Percentiles rank a stretch among this genome's conserved stretches.
These are phyloP conservation scores for Drosophila nebulosa DNA, from an alignment of 1,140 invertebrate species.

Conservation along the genomic window DNA sequence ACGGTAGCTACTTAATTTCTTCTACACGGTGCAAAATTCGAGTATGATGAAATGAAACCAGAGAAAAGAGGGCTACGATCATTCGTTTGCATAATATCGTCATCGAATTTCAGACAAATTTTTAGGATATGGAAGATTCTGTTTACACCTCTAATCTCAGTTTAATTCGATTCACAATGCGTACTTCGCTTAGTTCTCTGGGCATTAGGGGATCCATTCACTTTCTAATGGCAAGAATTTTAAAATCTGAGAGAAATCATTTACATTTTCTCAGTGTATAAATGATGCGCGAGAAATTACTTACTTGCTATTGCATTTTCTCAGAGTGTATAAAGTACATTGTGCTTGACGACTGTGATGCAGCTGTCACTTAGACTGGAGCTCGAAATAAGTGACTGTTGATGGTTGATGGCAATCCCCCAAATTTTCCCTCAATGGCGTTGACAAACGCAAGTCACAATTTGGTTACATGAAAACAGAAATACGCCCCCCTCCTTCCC, in stretches of 20 bases:
- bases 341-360: constrained; percentile 27
- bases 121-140: too few species aligned
- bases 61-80: too few species aligned
- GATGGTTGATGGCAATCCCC: constrained; percentile 53
- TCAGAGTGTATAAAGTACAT: constrained; percentile 35
- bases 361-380: constrained; percentile 62
- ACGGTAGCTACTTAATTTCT: constrained; percentile 31
- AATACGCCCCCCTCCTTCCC: constrained; percentile 21
- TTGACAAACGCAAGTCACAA: constrained; percentile 67
- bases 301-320: neutral
- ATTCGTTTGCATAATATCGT: too few species aligned
- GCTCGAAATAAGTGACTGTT: constrained; percentile 71
- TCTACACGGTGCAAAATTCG: neutral
- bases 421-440: constrained; percentile 57
- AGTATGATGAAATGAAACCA: neutral
- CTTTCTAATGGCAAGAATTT: too few species aligned
- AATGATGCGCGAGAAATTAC: too few species aligned
- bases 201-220: too few species aligned
- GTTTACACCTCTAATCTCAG: too few species aligned
- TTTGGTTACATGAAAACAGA: constrained; percentile 29
- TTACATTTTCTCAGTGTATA: too few species aligned
- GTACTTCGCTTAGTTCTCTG: too few species aligned
- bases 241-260: too few species aligned
- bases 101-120: too few species aligned
- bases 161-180: too few species aligned